phyloP scores from a whole-genome alignment of 2,797 vertebrate genomes.

The Arnoldichthys spilopterus region DNA sequence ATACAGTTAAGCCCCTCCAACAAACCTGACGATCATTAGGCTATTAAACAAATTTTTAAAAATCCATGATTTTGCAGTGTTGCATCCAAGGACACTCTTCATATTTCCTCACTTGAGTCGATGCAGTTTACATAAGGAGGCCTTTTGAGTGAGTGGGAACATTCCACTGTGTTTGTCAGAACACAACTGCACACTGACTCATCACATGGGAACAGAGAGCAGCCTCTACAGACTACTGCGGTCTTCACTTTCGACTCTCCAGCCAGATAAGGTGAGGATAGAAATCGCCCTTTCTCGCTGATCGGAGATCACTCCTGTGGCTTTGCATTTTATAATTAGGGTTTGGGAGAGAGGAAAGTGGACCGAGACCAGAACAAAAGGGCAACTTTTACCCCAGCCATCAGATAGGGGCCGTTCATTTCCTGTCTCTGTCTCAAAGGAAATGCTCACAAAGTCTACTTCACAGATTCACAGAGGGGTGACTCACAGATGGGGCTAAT shows the following conservation, averaged over 20 bases:
- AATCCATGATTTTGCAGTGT: background rate
- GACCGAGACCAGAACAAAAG: conserved; percentile 42
- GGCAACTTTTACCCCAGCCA: conserved; percentile 16
- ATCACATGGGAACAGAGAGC: conserved; percentile 8
- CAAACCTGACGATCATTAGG: conserved; percentile 16
- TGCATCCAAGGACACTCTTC: conserved; percentile 1
- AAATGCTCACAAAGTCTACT: conserved; percentile 29
- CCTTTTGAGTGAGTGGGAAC: conserved; percentile 23
- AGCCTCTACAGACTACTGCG: background rate
- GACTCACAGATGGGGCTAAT: conserved; percentile 21
- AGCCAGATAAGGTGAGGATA: conserved; percentile 10
- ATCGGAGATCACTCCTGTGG: conserved; percentile 4
- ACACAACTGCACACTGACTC: background rate
- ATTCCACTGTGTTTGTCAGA: conserved; percentile 30
- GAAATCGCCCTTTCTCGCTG: background rate
- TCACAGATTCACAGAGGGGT: conserved; percentile 45
- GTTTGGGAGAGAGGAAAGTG: background rate
- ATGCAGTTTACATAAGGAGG: conserved; percentile 18
- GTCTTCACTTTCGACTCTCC: background rate
- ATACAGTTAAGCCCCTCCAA: conserved; percentile 30
- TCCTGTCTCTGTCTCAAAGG: conserved; percentile 38
- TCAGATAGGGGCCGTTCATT: conserved; percentile 50
- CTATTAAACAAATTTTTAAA: conserved; percentile 18
- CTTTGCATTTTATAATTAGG: conserved; percentile 6
- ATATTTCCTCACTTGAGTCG: background rate